phyloP scores from a whole-genome alignment of 2,797 vertebrate genomes.

The Sardinella longiceps region DNA sequence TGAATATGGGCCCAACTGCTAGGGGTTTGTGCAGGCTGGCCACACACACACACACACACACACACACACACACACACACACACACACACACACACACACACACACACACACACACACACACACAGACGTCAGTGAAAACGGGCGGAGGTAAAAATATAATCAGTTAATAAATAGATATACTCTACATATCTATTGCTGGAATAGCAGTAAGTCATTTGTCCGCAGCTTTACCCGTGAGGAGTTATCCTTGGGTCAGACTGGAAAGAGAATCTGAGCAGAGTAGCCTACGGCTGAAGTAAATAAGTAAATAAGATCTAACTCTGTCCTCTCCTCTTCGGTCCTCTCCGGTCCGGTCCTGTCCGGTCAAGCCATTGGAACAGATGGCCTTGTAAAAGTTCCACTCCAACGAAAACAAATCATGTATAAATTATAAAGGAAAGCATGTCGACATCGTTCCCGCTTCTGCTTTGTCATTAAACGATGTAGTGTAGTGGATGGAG shows the following conservation, averaged over 20 bases:
- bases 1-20: no score
- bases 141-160: no score
- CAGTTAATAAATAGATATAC: no score
- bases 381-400: neutral
- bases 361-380: neutral
- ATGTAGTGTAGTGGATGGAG: neutral
- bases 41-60: conserved; percentile 3
- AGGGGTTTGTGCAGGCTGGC: no score
- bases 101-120: neutral
- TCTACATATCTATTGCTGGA: no score
- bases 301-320: neutral
- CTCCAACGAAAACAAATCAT: neutral
- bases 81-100: neutral
- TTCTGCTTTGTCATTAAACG: neutral
- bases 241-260: neutral
- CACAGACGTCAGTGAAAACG: no score
- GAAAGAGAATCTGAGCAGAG: neutral
- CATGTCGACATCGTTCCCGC: neutral
- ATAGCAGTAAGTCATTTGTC: no score
- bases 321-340: no score
- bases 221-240: neutral
- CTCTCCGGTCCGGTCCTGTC: no score
- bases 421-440: neutral
- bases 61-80: neutral
- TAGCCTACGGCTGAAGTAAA: no score